Evolutionary conservation across 2,113 vertebrate genomes (phyloP).

Genomic region (Trogon melanurus): DNA sequence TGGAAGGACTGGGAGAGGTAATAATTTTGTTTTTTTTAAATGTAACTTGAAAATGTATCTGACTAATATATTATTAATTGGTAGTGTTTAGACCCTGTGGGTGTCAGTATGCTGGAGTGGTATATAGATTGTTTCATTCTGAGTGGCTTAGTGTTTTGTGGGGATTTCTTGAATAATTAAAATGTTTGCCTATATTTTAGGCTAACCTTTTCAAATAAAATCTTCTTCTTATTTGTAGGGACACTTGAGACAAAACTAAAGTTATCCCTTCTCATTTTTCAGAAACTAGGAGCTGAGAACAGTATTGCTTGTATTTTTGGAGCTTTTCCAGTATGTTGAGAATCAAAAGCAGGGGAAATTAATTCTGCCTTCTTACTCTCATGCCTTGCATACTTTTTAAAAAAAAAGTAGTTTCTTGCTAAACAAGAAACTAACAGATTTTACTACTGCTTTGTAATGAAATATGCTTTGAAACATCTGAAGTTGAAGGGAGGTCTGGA

Average conservation of each 20-base stretch:
- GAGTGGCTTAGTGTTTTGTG: background rate
- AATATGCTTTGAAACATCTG: background rate
- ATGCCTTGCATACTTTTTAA: background rate
- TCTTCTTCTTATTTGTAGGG: background rate
- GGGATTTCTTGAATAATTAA: background rate
- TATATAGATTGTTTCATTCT: background rate
- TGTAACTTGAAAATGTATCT: background rate
- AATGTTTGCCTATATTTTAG: background rate
- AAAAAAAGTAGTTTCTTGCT: background rate
- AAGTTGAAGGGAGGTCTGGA: background rate
- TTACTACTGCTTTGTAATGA: background rate
- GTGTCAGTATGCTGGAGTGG: background rate
- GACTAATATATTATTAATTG: background rate
- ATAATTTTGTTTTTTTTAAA: background rate
- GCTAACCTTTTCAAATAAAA: background rate
- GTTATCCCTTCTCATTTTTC: background rate
- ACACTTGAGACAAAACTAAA: background rate
- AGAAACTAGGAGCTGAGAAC: background rate
- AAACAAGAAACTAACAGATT: background rate
- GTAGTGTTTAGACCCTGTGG: background rate
- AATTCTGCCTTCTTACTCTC: background rate
- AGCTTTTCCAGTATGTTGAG: background rate
- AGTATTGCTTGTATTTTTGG: background rate
- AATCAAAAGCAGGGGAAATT: background rate
- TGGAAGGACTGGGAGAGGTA: constrained; percentile 97